Evolutionary conservation across 2,113 vertebrate species (phyloP), one percentile per base, ranked within the genome.

Genomic region (Brachyhypopomus occidentalis): DNA sequence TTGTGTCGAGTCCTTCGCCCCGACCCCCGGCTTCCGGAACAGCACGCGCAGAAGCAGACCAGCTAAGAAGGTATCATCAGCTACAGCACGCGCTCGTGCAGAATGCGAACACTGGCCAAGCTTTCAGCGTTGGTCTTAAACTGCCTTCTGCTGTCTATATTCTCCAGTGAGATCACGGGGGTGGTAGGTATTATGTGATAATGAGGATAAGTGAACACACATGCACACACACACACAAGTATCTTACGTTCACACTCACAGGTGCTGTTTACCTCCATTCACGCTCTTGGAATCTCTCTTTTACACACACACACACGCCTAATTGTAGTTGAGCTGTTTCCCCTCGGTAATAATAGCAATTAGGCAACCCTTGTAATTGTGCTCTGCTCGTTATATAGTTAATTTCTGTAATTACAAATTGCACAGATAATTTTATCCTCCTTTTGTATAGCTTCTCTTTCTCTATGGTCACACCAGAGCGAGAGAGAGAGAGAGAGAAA

Each of bases 361-460:
- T 95, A 96, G 90, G 88, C 89, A 87, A 91, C 88, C 92, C 88
- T 90, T 88, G 91, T 94, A 94, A 95, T 95, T 95, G 94, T 70
- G 92, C 91, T 92, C 91, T 95, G 93, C 94, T 95, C 86, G 85
- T 87, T 91, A 92, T 92, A 89, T 92, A 93, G 93, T 95, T 95
- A 95, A 95, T 96, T 95, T 94, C 88, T 90, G 89, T 95, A 95
- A 96, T 96, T 94, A 95, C 93, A 94, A 92, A 93, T 91, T 88
- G 88, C 89, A 91, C 92, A 92, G 93, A 93, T 90, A 88, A 90
- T 91, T 88, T 91, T 84, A 86, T 86, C 92, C 87, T 86, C 87
- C 83, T 89, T 89, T 91, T 77, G 88, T 89, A 84, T 88, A 82
- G 82, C 80, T 70, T 89, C 72, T 79, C 69, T 77, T 69, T 79